Evolutionary conservation across 2,888 invertebrate genomes (phyloP), one percentile per base, ranked within the genome.

Genomic region (Hecatera dysodea): DNA sequence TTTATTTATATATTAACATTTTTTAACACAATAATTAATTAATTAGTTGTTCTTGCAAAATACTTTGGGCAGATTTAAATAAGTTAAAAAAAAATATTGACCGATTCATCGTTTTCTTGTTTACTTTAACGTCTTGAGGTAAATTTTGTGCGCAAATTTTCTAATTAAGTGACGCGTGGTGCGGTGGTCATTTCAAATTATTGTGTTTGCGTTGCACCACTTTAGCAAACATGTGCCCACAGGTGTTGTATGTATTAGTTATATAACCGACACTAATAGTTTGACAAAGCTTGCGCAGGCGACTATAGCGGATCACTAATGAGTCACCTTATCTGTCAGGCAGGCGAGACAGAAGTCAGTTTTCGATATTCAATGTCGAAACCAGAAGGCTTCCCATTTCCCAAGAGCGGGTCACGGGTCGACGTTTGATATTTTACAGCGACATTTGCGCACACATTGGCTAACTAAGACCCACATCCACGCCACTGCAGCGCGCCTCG

Each of bases 401-500:
- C 82, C 78, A 90, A 92, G 88, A 87, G 62, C 86, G 80, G 92
- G 92, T 92, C 92, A 90, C 79, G 87, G 93, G 93, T 94, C 93
- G 89, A 48, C 84, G 85, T 85, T 89, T 95, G 94, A 91, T 94
- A 95, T 94, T 95, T 94, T 90, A 88, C 88, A 88, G 91, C 87
- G 93, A 93, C 93, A 94, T 95, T 95, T 92, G 87, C 89, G 87
- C 90, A 92, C 87, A 88, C 83, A 86, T 95, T 94, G 87, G 92
- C 91, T 82, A 94, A 94, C 89, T 86, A 72, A 87, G 85, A 80
- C 87, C 86, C 84, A 88, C 89, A 90, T 87, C 81, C 76, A 86
- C 84, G 85, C 78, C 81, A 85, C 85, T 82, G 71, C 81, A 80
- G 75, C 83, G 75, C 83, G 79, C 76, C 78, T 75, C 80, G 86